Base-by-base conservation (phyloP, 2,113 vertebrate species). In the Lota lota region DNA sequence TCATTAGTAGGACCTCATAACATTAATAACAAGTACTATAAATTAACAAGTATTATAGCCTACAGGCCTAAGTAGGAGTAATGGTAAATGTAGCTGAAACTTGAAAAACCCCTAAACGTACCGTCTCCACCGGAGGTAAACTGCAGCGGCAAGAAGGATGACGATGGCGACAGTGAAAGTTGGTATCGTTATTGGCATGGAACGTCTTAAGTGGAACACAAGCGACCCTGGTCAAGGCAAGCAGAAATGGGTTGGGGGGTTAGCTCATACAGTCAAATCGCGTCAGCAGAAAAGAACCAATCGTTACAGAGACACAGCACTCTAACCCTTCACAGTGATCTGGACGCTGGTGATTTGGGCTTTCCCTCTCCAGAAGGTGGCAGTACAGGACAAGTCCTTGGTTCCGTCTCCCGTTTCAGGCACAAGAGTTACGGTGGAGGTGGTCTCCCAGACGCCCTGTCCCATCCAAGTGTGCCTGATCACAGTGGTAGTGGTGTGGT, bases 401-500 rank as follows among this genome's bases (percentile, higher is more conserved):
- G 57, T 56, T 8, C 78, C 61, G 12, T 90, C 84, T 66, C 80
- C 83, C 54, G 58, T 79, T 1, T 76, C 62, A 47, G 75, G 84
- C 10, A 65, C 66, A n/a, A 83, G 88, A 12, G 66, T 82, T 28
- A 88, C 73, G 19, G 64, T 76, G 22, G 86, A 88, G 8, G 65
- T 73, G 3, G 72, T 84, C 66, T 89, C 59, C 86, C 85, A 89
- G 59, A 73, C 14, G 12, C 85, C 85, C 63, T 5, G 18, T 6
- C 63, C 28, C 0, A 4, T 58, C 17, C 8, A 11, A 10, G 56
- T 51, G 12, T 89, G 61, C 0, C 22, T 69, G n/a, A 83, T 66
- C 17, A 74, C 47, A 22, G 3, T 70, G 64, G 54, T 81, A 64
- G 70, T 62, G n/a, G 59, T 15, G 4, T 40, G 65, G 24, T 86